Conservation (phyloP, 2,888 invertebrate species). For the Chouioia cunea region DNA sequence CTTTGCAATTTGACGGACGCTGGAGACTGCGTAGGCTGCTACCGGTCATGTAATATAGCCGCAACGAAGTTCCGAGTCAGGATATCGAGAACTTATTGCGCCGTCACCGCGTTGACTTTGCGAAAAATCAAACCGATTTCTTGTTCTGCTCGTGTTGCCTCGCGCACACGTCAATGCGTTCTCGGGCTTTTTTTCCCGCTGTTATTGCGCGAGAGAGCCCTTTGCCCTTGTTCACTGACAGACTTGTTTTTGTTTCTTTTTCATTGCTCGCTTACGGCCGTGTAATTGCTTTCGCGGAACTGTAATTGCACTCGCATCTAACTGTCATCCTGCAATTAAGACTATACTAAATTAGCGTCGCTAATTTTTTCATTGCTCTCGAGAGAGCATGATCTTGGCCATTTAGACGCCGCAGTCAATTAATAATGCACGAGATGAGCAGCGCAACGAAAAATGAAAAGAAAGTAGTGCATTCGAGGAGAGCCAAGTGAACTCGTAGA, state of each 20-base stretch:
- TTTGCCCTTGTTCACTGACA: neutral
- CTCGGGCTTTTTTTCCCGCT: too few relatives aligned
- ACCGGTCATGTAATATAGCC: constrained; percentile 20
- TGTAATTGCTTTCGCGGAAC: constrained; percentile 32
- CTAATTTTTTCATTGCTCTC: neutral
- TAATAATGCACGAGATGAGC: too few relatives aligned
- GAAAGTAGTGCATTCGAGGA: too few relatives aligned
- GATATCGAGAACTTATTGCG: constrained; percentile 35
- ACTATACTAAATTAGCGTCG: too few relatives aligned
- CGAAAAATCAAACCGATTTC: neutral
- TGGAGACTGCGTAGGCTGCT: neutral
- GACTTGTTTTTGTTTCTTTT: neutral
- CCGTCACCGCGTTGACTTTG: neutral
- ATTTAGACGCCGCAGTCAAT: too few relatives aligned
- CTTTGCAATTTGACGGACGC: constrained; percentile 34
- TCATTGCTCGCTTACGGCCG: constrained; percentile 1
- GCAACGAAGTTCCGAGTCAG: neutral
- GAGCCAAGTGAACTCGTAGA: neutral
- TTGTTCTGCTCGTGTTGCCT: too few relatives aligned
- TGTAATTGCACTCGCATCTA: neutral
- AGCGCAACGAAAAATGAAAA: too few relatives aligned
- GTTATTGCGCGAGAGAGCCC: too few relatives aligned
- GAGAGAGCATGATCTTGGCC: neutral
- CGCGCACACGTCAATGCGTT: too few relatives aligned
- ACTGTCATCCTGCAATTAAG: neutral